Conservation (phyloP, 2,113 vertebrate species). For the Labrus mixtus region DNA sequence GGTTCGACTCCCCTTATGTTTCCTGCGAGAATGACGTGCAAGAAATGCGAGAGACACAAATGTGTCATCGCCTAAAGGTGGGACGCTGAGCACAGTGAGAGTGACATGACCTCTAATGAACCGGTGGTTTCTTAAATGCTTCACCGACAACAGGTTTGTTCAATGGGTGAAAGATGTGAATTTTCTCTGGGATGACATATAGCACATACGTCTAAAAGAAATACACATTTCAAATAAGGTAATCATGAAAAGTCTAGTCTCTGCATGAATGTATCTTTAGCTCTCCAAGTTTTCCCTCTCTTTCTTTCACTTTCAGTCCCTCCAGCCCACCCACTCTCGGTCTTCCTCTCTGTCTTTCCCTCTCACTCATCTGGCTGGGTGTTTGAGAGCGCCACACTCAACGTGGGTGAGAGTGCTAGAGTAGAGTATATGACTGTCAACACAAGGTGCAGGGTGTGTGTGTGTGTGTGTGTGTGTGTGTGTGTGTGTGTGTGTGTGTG, state of each 20-base stretch:
- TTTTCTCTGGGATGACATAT: slow-evolving; percentile 5
- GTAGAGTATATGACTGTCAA: slow-evolving; percentile 79
- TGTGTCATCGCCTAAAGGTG: slow-evolving; percentile 19
- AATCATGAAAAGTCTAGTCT: slow-evolving; percentile 44
- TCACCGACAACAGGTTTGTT: not conserved
- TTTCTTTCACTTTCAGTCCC: slow-evolving; percentile 70
- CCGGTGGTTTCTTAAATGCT: not conserved
- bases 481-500: slow-evolving; percentile 65
- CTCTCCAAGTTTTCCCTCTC: slow-evolving; percentile 54
- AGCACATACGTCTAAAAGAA: not conserved
- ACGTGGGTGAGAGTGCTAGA: slow-evolving; percentile 75
- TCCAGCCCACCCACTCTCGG: slow-evolving; percentile 51
- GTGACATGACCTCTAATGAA: slow-evolving; percentile 9
- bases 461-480: slow-evolving; percentile 49
- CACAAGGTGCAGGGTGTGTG: slow-evolving; percentile 72
- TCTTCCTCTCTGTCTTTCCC: slow-evolving; percentile 68
- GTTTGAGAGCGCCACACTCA: slow-evolving; percentile 74
- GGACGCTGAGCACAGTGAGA: slow-evolving; percentile 29
- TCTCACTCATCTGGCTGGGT: slow-evolving; percentile 71
- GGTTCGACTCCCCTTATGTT: not conserved
- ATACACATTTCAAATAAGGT: slow-evolving; percentile 19
- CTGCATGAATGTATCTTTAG: slow-evolving; percentile 54
- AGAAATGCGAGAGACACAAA: too few species aligned
- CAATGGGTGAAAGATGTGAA: not conserved
- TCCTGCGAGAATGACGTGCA: slow-evolving; percentile 13